Conservation (phyloP, 2,113 vertebrate genomes). For the Eonycteris spelaea region DNA sequence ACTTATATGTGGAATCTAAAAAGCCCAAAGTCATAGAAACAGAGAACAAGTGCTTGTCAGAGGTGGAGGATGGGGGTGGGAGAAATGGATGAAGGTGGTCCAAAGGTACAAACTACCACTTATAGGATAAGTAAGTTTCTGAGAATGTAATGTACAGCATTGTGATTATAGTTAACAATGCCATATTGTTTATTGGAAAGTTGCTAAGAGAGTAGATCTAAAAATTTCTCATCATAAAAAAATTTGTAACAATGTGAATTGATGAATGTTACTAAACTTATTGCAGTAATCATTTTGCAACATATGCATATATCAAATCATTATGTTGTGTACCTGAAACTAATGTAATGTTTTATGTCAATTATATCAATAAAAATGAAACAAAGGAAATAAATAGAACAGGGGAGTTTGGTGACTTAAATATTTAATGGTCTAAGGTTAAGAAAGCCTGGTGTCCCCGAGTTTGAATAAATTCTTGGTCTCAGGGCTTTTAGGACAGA, state of each 20-base stretch:
- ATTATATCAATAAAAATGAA: not conserved
- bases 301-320: not conserved
- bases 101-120: not conserved
- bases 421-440: not conserved
- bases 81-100: not conserved
- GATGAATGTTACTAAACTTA: not conserved
- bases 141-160: not conserved
- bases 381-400: not conserved
- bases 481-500: not conserved
- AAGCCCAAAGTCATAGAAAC: not conserved
- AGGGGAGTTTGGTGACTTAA: not conserved
- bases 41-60: not conserved
- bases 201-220: not conserved
- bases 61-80: not conserved
- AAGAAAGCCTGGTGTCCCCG: not conserved
- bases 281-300: not conserved
- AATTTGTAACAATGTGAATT: not conserved
- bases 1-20: not conserved
- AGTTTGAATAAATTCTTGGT: slow-evolving; percentile 25
- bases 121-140: not conserved
- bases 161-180: not conserved
- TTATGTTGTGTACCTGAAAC: too few species aligned
- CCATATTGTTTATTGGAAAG: not conserved
- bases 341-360: too few species aligned
- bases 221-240: not conserved